Conservation (phyloP, 2,888 invertebrate genomes). For the Ennomos quercinarius region DNA sequence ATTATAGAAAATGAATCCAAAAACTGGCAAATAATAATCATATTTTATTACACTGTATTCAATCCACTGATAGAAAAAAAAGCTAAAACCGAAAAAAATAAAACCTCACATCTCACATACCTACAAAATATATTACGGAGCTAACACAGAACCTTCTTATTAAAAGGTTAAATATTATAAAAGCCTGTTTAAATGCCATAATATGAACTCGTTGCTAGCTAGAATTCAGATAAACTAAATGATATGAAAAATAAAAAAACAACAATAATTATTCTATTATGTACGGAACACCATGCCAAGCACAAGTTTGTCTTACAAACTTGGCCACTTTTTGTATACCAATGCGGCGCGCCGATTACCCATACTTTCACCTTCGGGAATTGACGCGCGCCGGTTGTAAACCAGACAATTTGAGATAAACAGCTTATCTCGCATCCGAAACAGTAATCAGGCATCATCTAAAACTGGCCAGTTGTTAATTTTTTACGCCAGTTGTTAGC, state of each 20-base stretch:
- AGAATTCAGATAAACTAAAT: too few relatives aligned
- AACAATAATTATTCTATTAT: conserved; percentile 27
- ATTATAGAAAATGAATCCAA: too few relatives aligned
- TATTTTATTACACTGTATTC: too few relatives aligned
- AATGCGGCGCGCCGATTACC: conserved; percentile 57
- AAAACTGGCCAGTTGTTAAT: conserved; percentile 59
- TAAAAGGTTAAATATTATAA: too few relatives aligned
- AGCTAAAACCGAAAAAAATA: too few relatives aligned
- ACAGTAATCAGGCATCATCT: conserved; percentile 67
- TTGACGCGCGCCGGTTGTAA: conserved; percentile 56
- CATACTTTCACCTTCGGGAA: conserved; percentile 68
- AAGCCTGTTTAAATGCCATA: too few relatives aligned
- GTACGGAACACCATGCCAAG: conserved; percentile 22
- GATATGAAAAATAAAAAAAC: too few relatives aligned
- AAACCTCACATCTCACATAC: too few relatives aligned
- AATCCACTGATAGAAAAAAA: too few relatives aligned
- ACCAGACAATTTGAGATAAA: conserved; percentile 71
- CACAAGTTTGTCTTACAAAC: not conserved
- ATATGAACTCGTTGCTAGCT: too few relatives aligned
- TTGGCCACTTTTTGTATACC: conserved; percentile 8
- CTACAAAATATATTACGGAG: too few relatives aligned
- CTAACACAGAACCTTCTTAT: not conserved
- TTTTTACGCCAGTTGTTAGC: conserved; percentile 47
- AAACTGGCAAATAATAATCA: too few relatives aligned
- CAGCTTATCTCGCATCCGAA: conserved; percentile 62